phyloP scores from a whole-genome alignment of 35 echinoderm and acorn worm genomes.

The Apostichopus californicus region DNA sequence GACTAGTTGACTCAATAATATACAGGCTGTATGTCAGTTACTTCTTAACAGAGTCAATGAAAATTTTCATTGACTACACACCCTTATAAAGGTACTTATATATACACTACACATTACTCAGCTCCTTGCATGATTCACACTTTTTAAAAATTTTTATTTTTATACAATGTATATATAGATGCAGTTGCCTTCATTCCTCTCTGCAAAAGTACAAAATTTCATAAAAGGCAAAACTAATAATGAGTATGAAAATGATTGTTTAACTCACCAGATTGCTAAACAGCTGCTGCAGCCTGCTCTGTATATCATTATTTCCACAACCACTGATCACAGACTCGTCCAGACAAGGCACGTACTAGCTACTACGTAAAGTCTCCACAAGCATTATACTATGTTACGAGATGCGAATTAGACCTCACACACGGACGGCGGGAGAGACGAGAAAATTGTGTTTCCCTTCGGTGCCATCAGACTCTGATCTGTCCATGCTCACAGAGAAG shows the following conservation, averaged over 20 bases:
- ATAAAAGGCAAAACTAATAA: neutral
- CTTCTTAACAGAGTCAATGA: neutral
- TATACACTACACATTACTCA: neutral
- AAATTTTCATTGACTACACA: neutral
- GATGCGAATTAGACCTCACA: constrained; percentile 24
- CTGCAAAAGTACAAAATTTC: no score
- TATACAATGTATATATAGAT: no score
- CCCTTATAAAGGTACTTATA: neutral
- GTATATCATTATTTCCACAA: constrained; percentile 47
- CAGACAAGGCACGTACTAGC: constrained; percentile 1
- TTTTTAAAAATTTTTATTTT: neutral
- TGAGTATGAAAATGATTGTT: neutral
- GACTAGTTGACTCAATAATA: neutral
- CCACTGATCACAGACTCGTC: constrained; percentile 34
- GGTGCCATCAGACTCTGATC: neutral
- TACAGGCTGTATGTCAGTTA: neutral
- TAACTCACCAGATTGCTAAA: constrained; percentile 29
- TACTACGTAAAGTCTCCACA: neutral
- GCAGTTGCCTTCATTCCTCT: no score
- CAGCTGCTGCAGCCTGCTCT: constrained; percentile 13
- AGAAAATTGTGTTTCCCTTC: constrained; percentile 13
- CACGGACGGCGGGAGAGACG: neutral
- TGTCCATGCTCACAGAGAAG: constrained; percentile 11
- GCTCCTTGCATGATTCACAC: neutral
- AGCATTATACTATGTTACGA: constrained; percentile 12